These are phyloP conservation scores for Apotomis capreana DNA, from an alignment of 2,888 invertebrate species.

Conservation along the genomic window DNA sequence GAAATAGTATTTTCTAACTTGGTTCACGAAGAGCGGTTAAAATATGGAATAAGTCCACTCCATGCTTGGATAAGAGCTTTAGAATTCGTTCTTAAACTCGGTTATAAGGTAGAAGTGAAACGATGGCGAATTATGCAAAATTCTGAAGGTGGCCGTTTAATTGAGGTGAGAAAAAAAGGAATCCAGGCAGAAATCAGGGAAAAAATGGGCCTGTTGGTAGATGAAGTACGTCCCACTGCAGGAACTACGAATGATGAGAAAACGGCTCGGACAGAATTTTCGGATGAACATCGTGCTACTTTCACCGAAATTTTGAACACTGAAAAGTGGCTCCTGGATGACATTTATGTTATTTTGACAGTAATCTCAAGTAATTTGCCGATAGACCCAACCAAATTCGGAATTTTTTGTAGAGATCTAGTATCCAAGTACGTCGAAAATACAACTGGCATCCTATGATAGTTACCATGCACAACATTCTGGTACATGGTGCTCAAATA, in stretches of 20 bases:
- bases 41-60: slow-evolving; percentile 33
- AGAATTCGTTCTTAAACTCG: slow-evolving; percentile 15
- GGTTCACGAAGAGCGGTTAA: neutral
- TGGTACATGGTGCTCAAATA: too few relatives aligned
- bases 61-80: slow-evolving; percentile 31
- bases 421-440: neutral
- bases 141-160: neutral
- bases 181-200: too few relatives aligned
- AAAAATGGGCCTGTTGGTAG: too few relatives aligned
- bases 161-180: too few relatives aligned
- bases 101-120: slow-evolving; percentile 21
- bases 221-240: too few relatives aligned
- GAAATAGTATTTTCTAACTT: slow-evolving; percentile 11
- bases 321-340: neutral
- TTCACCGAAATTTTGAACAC: neutral
- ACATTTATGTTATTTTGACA: neutral
- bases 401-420: neutral
- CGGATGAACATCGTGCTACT: neutral
- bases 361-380: neutral
- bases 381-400: neutral
- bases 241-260: too few relatives aligned
- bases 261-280: neutral
- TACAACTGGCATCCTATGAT: too few relatives aligned
- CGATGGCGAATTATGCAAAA: slow-evolving; percentile 29
- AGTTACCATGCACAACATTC: too few relatives aligned